A percentile compares a stretch with the other conserved stretches of the same genome.
Conservation (phyloP, 2,113 vertebrate genomes). For the Hydropotes inermis region DNA sequence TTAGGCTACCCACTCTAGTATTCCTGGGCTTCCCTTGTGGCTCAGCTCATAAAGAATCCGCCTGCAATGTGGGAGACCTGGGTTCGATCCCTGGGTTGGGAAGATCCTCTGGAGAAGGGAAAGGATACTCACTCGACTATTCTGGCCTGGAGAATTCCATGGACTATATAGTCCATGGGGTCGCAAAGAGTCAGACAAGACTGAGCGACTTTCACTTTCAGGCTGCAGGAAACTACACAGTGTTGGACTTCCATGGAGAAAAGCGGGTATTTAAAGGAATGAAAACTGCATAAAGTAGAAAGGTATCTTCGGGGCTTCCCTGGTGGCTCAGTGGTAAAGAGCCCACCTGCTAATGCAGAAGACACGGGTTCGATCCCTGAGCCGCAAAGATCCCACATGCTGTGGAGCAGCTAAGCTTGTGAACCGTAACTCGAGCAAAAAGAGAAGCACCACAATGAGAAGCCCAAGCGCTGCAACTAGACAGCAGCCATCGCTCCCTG, state of each 20-base stretch:
- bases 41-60: not conserved
- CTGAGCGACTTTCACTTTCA: not conserved
- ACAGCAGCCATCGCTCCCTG: rapidly evolving
- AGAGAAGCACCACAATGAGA: not conserved
- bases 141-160: not conserved
- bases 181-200: not conserved
- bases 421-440: rapidly evolving
- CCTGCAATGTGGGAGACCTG: not conserved
- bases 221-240: not conserved
- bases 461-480: not conserved
- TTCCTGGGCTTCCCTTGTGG: not conserved
- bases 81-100: not conserved
- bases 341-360: not conserved
- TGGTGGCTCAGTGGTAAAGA: not conserved
- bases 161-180: not conserved
- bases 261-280: not conserved
- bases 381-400: not conserved
- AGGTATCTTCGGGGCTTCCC: not conserved
- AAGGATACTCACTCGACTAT: not conserved
- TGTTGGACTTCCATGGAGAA: not conserved
- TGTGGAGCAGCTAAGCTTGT: not conserved
- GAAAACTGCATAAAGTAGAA: not conserved
- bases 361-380: not conserved
- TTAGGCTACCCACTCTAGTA: no score
- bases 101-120: not conserved